phyloP scores from a whole-genome alignment of 2,888 invertebrate species.

The Formica aserva region DNA sequence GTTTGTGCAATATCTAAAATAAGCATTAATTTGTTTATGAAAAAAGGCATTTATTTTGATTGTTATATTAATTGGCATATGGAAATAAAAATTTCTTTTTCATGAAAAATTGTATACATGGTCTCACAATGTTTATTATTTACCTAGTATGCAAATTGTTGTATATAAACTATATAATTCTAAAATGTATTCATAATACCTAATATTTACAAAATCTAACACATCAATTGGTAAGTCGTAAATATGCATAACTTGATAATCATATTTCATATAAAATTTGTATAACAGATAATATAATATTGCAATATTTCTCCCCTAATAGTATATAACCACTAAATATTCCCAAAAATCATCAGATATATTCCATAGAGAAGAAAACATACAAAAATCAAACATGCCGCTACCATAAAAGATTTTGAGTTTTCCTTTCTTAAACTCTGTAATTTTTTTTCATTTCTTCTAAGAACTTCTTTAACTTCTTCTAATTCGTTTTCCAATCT shows the following conservation, averaged over 20 bases:
- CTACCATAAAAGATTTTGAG: conserved; percentile 80
- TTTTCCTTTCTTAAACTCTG: conserved; percentile 78
- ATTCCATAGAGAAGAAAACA: conserved; percentile 79
- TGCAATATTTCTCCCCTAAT: background rate
- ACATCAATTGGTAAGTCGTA: background rate
- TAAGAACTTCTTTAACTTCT: conserved; percentile 78
- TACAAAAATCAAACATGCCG: conserved; percentile 77
- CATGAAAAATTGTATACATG: background rate
- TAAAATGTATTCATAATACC: conserved; percentile 19
- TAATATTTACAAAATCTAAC: background rate
- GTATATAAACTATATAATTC: background rate
- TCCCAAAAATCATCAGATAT: conserved; percentile 74
- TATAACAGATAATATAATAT: conserved; percentile 5
- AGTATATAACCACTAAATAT: conserved; percentile 29
- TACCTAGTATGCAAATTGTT: background rate
- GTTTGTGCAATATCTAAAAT: conserved; percentile 1
- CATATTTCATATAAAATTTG: background rate
- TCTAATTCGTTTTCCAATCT: conserved; percentile 79
- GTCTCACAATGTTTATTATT: background rate
- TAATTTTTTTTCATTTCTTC: conserved; percentile 78
- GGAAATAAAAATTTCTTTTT: conserved; percentile 19
- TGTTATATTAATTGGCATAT: background rate
- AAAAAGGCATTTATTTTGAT: conserved; percentile 12
- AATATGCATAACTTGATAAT: background rate
- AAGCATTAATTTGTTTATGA: background rate